Evolutionary conservation across 2,113 vertebrate species (phyloP).

Genomic region (Centropus unirufus): DNA sequence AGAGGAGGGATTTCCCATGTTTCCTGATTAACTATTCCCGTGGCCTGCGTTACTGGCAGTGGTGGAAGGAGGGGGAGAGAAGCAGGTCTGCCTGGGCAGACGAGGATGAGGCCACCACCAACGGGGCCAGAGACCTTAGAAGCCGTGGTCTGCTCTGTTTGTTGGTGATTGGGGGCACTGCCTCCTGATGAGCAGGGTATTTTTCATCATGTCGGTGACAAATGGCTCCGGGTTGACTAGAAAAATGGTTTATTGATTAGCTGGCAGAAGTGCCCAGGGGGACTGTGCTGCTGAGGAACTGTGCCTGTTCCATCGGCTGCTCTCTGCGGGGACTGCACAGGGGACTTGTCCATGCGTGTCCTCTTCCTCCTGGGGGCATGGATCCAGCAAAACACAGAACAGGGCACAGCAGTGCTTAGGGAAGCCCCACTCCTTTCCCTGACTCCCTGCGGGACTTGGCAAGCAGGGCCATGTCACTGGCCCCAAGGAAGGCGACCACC

Average conservation of each 20-base stretch:
- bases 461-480: background rate
- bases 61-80: background rate
- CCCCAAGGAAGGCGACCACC: background rate
- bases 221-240: background rate
- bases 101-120: background rate
- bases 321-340: rapidly evolving
- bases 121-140: background rate
- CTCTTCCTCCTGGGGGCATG: no score
- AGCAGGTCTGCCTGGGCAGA: background rate
- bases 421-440: background rate
- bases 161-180: background rate
- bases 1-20: background rate
- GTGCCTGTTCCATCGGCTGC: background rate
- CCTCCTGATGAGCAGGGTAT: background rate
- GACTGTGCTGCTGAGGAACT: rapidly evolving
- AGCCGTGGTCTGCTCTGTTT: rapidly evolving
- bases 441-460: background rate
- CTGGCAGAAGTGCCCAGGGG: rapidly evolving
- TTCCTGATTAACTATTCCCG: background rate
- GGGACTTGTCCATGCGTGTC: rapidly evolving
- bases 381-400: background rate
- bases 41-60: background rate
- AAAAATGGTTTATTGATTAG: constrained; percentile 44
- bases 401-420: background rate
- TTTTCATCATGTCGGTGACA: background rate